Conservation (phyloP, 1,140 invertebrate genomes). For the Oncopeltus fasciatus region DNA sequence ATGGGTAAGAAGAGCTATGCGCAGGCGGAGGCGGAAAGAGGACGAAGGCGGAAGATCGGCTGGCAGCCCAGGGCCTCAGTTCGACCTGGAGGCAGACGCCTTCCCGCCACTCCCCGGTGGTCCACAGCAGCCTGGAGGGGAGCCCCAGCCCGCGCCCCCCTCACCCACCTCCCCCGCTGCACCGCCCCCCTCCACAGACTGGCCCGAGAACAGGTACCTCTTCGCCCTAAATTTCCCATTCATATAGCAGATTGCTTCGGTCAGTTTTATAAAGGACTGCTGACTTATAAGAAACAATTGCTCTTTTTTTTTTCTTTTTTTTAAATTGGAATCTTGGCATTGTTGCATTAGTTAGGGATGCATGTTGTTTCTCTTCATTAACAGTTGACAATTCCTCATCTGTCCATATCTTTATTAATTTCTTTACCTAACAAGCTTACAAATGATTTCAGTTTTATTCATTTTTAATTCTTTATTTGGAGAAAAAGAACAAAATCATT, state of each 20-base stretch:
- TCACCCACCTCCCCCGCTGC: constrained; percentile 39
- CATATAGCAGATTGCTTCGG: no score
- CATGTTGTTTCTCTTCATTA: no score
- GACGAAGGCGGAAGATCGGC: constrained; percentile 15
- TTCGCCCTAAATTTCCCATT: background rate
- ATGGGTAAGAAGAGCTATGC: constrained; percentile 11
- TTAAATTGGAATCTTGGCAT: no score
- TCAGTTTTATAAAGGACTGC: no score
- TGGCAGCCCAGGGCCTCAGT: constrained; percentile 37
- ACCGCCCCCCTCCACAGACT: background rate
- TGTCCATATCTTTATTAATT: no score
- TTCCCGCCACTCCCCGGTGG: constrained; percentile 66
- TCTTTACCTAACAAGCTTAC: no score
- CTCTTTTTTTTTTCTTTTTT: background rate
- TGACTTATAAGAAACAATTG: background rate
- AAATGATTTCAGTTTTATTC: no score
- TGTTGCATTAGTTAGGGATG: no score
- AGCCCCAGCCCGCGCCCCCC: constrained; percentile 45
- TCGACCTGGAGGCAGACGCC: constrained; percentile 64
- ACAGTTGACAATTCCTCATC: no score
- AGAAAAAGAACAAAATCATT: no score
- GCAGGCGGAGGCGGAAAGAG: constrained; percentile 34
- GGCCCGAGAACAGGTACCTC: background rate
- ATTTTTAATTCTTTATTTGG: no score
- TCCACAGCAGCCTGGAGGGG: constrained; percentile 18